phyloP scores from a whole-genome alignment of 2,797 vertebrate genomes.

The Manis javanica region DNA sequence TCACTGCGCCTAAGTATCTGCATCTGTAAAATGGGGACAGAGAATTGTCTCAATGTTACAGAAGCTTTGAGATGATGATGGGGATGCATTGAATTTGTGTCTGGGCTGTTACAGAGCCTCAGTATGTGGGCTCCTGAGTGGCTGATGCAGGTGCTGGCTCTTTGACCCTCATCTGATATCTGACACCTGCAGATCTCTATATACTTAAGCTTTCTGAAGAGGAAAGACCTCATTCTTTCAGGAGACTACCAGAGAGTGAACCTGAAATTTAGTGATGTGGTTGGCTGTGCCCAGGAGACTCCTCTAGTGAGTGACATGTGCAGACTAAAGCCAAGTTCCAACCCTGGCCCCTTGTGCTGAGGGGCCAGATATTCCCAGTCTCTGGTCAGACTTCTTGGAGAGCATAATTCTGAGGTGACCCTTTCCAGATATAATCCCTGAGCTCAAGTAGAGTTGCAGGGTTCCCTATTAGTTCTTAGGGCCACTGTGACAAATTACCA shows the following conservation, averaged over 20 bases:
- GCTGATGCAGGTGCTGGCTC: not conserved
- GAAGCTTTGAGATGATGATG: not conserved
- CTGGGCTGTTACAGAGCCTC: not conserved
- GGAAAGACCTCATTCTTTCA: not conserved
- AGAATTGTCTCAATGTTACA: not conserved
- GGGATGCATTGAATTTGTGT: not conserved
- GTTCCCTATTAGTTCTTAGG: not conserved
- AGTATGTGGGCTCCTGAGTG: accelerated
- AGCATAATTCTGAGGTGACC: not conserved
- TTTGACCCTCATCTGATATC: not conserved
- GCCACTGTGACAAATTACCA: not conserved
- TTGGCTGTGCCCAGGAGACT: not conserved
- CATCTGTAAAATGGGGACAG: not conserved
- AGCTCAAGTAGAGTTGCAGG: not conserved
- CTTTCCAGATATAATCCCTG: not conserved
- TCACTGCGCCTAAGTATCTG: not conserved
- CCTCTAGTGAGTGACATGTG: not conserved
- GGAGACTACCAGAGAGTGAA: not conserved
- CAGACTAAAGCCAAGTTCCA: not conserved
- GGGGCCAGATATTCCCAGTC: not conserved
- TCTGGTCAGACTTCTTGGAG: not conserved
- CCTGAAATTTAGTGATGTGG: not conserved
- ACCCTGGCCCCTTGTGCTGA: not conserved
- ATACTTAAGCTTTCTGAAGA: not conserved
- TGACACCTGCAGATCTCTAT: not conserved